Evolutionary conservation across 2,888 invertebrate species (phyloP).

Genomic region (Gisinianus flammeolus): DNA sequence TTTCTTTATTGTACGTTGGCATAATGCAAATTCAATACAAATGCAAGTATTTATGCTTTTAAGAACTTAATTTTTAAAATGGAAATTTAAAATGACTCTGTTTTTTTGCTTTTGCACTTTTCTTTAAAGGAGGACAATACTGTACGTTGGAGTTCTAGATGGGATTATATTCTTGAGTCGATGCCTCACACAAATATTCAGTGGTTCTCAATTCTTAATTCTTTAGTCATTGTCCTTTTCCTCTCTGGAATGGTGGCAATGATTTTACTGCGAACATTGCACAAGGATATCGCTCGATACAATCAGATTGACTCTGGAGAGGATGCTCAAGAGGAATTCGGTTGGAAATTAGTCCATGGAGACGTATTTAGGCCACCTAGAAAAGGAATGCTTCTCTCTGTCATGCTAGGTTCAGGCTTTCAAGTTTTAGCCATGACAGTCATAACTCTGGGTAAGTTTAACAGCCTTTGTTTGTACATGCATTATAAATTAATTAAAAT

Average conservation of each 20-base stretch:
- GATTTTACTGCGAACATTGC: slow-evolving; percentile 94
- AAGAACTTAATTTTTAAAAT: neutral
- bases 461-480: too few relatives aligned
- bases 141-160: slow-evolving; percentile 79
- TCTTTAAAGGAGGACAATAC: slow-evolving; percentile 31
- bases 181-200: slow-evolving; percentile 99
- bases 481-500: too few relatives aligned
- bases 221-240: slow-evolving; percentile 94
- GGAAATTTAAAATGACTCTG: neutral
- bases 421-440: slow-evolving; percentile 97
- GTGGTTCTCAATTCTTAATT: slow-evolving; percentile 98
- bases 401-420: slow-evolving; percentile 93
- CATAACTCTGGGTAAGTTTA: slow-evolving; percentile 76
- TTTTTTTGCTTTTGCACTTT: slow-evolving; percentile 1
- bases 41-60: neutral
- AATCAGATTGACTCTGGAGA: slow-evolving; percentile 76
- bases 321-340: slow-evolving; percentile 81
- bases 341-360: slow-evolving; percentile 72
- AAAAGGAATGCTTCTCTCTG: slow-evolving; percentile 94
- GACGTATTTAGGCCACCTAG: slow-evolving; percentile 73
- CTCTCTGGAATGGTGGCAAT: slow-evolving; percentile 99
- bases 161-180: slow-evolving; percentile 98
- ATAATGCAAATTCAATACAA: too few relatives aligned
- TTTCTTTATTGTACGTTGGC: slow-evolving; percentile 72
- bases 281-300: slow-evolving; percentile 98